Evolutionary conservation across 2,113 vertebrate genomes (phyloP).

Genomic region (Oncorhynchus keta): DNA sequence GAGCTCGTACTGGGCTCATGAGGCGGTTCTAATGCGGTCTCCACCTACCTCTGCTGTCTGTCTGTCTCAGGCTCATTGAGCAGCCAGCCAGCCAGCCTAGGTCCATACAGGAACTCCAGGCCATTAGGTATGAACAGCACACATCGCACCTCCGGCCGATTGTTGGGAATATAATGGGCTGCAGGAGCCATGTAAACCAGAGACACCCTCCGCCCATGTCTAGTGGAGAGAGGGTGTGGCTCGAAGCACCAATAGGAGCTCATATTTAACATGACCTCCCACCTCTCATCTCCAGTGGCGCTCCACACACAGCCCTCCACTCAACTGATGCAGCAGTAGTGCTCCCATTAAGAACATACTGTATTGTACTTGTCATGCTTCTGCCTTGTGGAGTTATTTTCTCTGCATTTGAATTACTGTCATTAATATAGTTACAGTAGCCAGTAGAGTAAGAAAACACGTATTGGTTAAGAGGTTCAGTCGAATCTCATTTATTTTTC

Average conservation of each 20-base stretch:
- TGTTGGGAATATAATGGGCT: slow-evolving; percentile 71
- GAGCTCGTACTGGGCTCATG: slow-evolving; percentile 11
- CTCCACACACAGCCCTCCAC: too few relatives aligned
- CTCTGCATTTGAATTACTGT: not conserved
- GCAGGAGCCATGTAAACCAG: slow-evolving; percentile 64
- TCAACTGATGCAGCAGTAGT: not conserved
- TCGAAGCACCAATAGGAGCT: not conserved
- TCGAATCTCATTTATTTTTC: not conserved
- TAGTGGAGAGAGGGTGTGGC: slow-evolving; percentile 25
- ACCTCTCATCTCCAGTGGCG: slow-evolving; percentile 46
- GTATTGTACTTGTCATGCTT: too few relatives aligned
- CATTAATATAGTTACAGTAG: not conserved
- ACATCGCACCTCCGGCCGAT: slow-evolving; percentile 60
- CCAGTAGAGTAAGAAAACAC: slow-evolving; percentile 20
- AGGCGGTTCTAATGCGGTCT: slow-evolving; percentile 53
- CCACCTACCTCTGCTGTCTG: slow-evolving; percentile 42
- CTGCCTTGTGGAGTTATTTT: not conserved
- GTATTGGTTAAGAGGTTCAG: not conserved
- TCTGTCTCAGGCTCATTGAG: slow-evolving; percentile 66
- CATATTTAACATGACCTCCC: slow-evolving; percentile 29
- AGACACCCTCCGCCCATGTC: slow-evolving; percentile 46
- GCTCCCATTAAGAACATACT: not conserved
- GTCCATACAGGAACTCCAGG: slow-evolving; percentile 56
- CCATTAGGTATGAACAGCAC: slow-evolving; percentile 69
- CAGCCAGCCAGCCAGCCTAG: slow-evolving; percentile 45